Evolutionary conservation across 2,888 invertebrate species (phyloP).

Genomic region (Zaprionus obscuricornis): DNA sequence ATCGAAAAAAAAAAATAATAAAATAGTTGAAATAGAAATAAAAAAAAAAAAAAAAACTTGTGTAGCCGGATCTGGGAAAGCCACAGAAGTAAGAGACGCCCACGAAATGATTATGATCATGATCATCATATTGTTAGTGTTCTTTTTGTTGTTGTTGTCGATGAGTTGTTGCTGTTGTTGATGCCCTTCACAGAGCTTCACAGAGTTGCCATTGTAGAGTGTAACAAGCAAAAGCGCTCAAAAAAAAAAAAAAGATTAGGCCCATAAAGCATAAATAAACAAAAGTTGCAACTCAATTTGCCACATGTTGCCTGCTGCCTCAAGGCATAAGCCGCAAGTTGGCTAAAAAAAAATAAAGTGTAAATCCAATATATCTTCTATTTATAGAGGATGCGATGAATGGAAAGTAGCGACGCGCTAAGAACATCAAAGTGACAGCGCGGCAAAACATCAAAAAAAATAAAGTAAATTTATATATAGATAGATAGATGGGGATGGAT

Average conservation of each 20-base stretch:
- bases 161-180: background rate
- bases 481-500: background rate
- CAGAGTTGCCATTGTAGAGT: slow-evolving; percentile 11
- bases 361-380: slow-evolving; percentile 23
- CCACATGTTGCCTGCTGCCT: slow-evolving; percentile 17
- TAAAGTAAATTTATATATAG: background rate
- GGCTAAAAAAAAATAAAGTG: slow-evolving; percentile 31
- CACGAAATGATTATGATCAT: no score
- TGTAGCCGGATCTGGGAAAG: slow-evolving; percentile 51
- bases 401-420: slow-evolving; percentile 39
- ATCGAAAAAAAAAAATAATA: slow-evolving; percentile 6
- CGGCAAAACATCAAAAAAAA: slow-evolving; percentile 18
- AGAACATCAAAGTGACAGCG: slow-evolving; percentile 64
- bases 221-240: background rate
- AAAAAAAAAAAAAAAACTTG: slow-evolving; percentile 20
- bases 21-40: no score
- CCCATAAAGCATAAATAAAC: slow-evolving; percentile 12
- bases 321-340: slow-evolving; percentile 2
- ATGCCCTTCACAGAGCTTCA: no score
- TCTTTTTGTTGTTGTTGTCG: no score
- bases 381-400: slow-evolving; percentile 32
- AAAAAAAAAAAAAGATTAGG: slow-evolving; percentile 28
- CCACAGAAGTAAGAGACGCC: slow-evolving; percentile 32
- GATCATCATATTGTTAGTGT: no score
- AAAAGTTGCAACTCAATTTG: slow-evolving; percentile 53